A percentile compares a stretch with the other conserved stretches of the same genome.
Evolutionary conservation across 2,797 vertebrate species (phyloP).

Genomic region (Sebastes paucispinis): DNA sequence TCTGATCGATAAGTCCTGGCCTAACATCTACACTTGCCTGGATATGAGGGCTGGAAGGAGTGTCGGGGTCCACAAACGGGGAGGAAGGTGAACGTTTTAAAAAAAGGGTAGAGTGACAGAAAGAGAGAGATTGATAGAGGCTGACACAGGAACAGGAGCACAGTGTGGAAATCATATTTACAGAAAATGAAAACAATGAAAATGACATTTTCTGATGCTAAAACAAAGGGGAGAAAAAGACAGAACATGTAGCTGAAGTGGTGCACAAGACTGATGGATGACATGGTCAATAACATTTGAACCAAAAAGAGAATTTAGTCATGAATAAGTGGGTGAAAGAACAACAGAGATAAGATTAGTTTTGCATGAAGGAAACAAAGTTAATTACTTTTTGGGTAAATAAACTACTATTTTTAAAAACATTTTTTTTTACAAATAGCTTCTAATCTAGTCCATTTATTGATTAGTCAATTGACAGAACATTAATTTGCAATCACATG

Average conservation of each 20-base stretch:
- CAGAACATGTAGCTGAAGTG: background rate
- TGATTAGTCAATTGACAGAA: background rate
- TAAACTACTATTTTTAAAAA: background rate
- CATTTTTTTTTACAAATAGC: background rate
- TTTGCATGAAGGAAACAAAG: background rate
- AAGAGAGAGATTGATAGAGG: slow-evolving; percentile 11
- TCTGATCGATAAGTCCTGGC: slow-evolving; percentile 83
- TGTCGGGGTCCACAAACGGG: slow-evolving; percentile 75
- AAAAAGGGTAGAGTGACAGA: slow-evolving; percentile 54
- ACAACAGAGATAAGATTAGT: background rate
- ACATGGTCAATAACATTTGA: background rate
- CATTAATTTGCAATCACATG: background rate
- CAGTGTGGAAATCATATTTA: background rate
- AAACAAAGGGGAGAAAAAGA: background rate
- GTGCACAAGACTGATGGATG: background rate
- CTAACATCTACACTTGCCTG: slow-evolving; percentile 77
- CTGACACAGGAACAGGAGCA: background rate
- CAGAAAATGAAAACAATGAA: background rate
- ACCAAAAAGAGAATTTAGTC: background rate
- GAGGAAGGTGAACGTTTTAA: slow-evolving; percentile 44
- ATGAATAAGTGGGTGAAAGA: background rate
- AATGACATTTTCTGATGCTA: background rate
- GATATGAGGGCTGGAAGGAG: slow-evolving; percentile 81
- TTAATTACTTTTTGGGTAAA: background rate
- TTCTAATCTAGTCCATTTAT: background rate